Base-by-base conservation (phyloP, 37 sponge, comb jelly and placozoan genomes). In the Dysidea cf. avara region DNA sequence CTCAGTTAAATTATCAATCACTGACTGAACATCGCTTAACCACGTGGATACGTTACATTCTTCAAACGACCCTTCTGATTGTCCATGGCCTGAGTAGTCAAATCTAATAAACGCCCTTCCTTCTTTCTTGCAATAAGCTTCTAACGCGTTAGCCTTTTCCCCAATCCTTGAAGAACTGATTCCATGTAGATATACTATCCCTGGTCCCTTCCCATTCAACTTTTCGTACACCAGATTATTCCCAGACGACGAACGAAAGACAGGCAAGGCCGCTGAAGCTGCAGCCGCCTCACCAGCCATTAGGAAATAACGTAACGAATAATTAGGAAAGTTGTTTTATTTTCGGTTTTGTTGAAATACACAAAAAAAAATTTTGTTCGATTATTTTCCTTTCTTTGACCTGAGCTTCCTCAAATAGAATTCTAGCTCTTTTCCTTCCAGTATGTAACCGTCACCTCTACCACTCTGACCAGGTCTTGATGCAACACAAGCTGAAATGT, bases 401-500 rank as follows among this genome's bases (percentile, higher is more conserved):
- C 78, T 88, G 53, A 97, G 51, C 72, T 97, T 97, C 81, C 64
- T 94, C 34, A 72, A 51, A 66, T 97, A 97, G 70, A 97, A 97
- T 76, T 97, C 99, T 22, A 97, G 79, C 81, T 97, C 99, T 34
- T 72, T 91, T 2, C 99, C 99, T 56, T 97, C 99, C 50, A 97
- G 59, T 1, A 97, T 83, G 74, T 97, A 97, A 1, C 99, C 99
- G 69, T 97, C 99, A 74, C 90, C 85, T 18, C 99, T 58, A 11
- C 99, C 99, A 82, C 95, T 84, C 76, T 97, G 99, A 0, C 99
- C 99, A 14, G 99, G 99, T 56, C 99, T 69, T 1, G 95, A 94
- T 7, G 99, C 58, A 4, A 97, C 81, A 62, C 99, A 97, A 0
- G 99, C 99, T 89, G 56, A 1, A 68, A n/a, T n/a, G n/a, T n/a